phyloP scores from a whole-genome alignment of 2,888 invertebrate genomes.

The Ernsta delagoae region DNA sequence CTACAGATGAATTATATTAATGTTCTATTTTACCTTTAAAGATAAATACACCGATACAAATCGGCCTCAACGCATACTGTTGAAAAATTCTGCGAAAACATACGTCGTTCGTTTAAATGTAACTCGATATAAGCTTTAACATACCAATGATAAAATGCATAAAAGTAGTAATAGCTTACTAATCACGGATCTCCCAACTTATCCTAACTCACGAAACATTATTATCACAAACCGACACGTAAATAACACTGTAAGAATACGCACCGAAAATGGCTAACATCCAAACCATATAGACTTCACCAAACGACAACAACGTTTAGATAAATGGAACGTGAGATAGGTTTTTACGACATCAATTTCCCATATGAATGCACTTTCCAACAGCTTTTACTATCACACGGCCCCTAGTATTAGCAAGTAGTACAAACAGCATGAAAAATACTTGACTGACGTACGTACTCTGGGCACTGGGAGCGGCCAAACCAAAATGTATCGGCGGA shows the following conservation, averaged over 20 bases:
- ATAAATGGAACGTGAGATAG: conserved; percentile 74
- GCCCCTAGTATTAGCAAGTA: conserved; percentile 75
- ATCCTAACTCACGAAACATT: conserved; percentile 53
- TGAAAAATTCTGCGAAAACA: conserved; percentile 35
- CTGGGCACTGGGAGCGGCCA: conserved; percentile 81
- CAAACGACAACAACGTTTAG: conserved; percentile 62
- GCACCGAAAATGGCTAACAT: conserved; percentile 81
- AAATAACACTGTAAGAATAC: conserved; percentile 68
- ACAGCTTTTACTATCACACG: conserved; percentile 82
- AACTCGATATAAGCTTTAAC: not conserved
- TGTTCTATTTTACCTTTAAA: too few relatives aligned
- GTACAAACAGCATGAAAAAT: conserved; percentile 82
- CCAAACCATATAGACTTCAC: conserved; percentile 63
- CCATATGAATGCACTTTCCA: conserved; percentile 80
- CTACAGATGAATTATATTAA: too few relatives aligned
- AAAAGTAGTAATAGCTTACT: conserved; percentile 41
- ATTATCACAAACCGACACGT: conserved; percentile 59
- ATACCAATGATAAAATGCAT: not conserved
- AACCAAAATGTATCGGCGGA: conserved; percentile 71
- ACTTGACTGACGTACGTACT: conserved; percentile 80
- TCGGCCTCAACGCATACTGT: not conserved
- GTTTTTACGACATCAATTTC: conserved; percentile 76
- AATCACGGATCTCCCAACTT: conserved; percentile 46
- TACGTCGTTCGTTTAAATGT: not conserved
- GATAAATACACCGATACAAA: too few relatives aligned